Percentiles rank a stretch among this genome's conserved stretches.
phyloP scores from a whole-genome alignment of 2,888 invertebrate genomes.

The Eudemis profundana region DNA sequence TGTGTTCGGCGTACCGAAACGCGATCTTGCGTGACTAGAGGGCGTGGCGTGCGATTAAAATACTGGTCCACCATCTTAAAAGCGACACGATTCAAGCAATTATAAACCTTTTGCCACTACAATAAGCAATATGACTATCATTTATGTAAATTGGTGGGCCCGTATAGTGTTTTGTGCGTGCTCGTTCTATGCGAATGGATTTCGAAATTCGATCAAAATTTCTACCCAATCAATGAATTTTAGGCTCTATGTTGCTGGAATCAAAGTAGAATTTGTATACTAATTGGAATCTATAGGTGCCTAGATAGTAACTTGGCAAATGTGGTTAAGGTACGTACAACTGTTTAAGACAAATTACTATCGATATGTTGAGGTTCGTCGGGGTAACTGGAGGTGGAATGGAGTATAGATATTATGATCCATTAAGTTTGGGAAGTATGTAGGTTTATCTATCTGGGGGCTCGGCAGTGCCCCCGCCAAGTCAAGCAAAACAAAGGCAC shows the following conservation, averaged over 20 bases:
- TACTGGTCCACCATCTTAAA: slow-evolving; percentile 53
- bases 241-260: slow-evolving; percentile 24
- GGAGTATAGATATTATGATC: too few relatives aligned
- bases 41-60: slow-evolving; percentile 80
- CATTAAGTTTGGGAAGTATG: too few relatives aligned
- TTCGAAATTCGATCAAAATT: slow-evolving; percentile 57
- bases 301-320: slow-evolving; percentile 13
- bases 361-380: slow-evolving; percentile 14
- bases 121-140: not conserved
- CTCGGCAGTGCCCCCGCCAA: too few relatives aligned
- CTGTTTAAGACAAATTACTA: slow-evolving; percentile 18
- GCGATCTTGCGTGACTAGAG: slow-evolving; percentile 81
- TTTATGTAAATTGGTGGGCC: not conserved
- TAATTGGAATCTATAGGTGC: not conserved
- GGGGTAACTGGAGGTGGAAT: not conserved
- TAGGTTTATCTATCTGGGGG: too few relatives aligned
- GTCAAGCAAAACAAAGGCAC: too few relatives aligned
- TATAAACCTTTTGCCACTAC: not conserved
- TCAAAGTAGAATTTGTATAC: slow-evolving; percentile 13
- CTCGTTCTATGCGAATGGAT: slow-evolving; percentile 51
- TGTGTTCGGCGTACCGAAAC: slow-evolving; percentile 61
- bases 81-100: not conserved
- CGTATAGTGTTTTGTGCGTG: slow-evolving; percentile 56
- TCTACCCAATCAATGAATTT: slow-evolving; percentile 31
- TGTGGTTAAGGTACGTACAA: not conserved